phyloP scores from a whole-genome alignment of 2,888 invertebrate genomes.

The Parascotia fuliginaria region DNA sequence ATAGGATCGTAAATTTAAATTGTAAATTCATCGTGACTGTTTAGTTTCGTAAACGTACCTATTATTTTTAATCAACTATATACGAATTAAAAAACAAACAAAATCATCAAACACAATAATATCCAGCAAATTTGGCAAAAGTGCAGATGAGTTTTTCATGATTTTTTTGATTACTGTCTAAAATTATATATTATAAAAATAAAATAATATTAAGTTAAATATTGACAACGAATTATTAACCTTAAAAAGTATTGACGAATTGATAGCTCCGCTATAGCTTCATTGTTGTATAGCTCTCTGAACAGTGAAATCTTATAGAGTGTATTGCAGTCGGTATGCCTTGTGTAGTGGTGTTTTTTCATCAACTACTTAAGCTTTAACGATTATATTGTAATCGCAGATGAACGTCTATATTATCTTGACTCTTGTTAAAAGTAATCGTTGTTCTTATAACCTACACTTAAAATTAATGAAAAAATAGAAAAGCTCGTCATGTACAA shows the following conservation, averaged over 20 bases:
- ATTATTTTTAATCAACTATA: no score
- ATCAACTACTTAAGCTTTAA: constrained; percentile 28
- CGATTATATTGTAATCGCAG: constrained; percentile 33
- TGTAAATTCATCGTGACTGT: background rate
- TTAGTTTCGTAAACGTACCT: constrained; percentile 3
- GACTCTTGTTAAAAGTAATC: constrained; percentile 17
- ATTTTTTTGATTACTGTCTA: no score
- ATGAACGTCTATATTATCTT: constrained; percentile 35
- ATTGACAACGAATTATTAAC: no score
- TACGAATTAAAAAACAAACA: background rate
- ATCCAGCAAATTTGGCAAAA: background rate
- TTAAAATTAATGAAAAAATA: background rate
- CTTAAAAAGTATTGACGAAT: background rate
- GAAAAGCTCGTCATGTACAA: background rate
- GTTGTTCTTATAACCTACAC: background rate
- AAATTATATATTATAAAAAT: no score
- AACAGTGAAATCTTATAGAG: background rate
- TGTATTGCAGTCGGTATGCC: constrained; percentile 1
- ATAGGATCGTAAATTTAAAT: no score
- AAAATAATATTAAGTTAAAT: no score
- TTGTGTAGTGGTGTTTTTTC: constrained; percentile 24
- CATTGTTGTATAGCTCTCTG: background rate
- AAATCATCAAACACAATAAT: background rate
- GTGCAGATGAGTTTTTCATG: constrained; percentile 2
- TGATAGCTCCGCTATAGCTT: background rate